Evolutionary conservation across 2,888 invertebrate genomes (phyloP).

Genomic region (Cheilosia pagana): DNA sequence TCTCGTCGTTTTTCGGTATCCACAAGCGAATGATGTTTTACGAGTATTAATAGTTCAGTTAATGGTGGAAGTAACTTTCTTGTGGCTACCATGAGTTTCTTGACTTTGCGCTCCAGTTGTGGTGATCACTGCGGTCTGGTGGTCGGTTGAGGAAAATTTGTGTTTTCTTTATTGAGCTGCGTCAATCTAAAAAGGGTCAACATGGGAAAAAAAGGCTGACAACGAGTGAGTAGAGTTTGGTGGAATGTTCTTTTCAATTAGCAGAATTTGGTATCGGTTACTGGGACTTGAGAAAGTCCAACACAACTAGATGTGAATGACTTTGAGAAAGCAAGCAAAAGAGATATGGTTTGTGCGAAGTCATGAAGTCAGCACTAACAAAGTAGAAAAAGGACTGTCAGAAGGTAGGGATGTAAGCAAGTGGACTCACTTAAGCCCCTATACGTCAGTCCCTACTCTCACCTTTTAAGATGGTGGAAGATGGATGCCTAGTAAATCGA

Average conservation of each 20-base stretch:
- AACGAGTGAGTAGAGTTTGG: constrained; percentile 34
- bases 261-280: neutral
- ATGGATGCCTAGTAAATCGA: too few relatives aligned
- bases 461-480: too few relatives aligned
- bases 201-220: neutral
- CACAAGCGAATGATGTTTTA: constrained; percentile 61
- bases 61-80: constrained; percentile 65
- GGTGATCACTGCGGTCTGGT: constrained; percentile 17
- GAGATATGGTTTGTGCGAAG: too few relatives aligned
- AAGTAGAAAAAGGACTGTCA: too few relatives aligned
- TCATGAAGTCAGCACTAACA: too few relatives aligned
- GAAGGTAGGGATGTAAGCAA: too few relatives aligned
- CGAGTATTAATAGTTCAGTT: constrained; percentile 70
- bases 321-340: too few relatives aligned
- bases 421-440: too few relatives aligned
- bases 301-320: too few relatives aligned
- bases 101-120: constrained; percentile 67
- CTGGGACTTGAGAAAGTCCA: too few relatives aligned
- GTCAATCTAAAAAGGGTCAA: constrained; percentile 44
- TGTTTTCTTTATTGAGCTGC: constrained; percentile 49
- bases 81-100: constrained; percentile 63
- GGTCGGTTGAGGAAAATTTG: constrained; percentile 25
- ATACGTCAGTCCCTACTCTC: too few relatives aligned
- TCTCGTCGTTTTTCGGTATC: constrained; percentile 30
- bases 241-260: constrained; percentile 9